Evolutionary conservation across 2,797 vertebrate genomes (phyloP).

Genomic region (Cynopterus sphinx): DNA sequence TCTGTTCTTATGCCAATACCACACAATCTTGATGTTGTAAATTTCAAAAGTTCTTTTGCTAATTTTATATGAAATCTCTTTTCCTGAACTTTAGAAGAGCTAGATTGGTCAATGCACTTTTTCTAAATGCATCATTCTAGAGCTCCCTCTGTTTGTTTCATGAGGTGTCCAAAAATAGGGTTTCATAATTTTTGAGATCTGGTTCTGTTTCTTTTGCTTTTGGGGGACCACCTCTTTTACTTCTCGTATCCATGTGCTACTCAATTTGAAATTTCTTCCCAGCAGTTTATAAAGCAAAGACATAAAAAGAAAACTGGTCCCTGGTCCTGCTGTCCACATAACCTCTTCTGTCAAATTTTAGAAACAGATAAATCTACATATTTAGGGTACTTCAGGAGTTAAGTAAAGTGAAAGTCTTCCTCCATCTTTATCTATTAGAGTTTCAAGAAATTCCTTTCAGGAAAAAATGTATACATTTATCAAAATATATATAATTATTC

Average conservation of each 20-base stretch:
- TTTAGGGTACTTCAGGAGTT: neutral
- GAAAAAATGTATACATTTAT: neutral
- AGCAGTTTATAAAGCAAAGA: neutral
- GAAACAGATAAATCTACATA: neutral
- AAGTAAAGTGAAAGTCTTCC: conserved; percentile 15
- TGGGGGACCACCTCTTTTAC: neutral
- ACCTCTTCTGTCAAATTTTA: neutral
- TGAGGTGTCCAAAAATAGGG: neutral
- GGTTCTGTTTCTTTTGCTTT: neutral
- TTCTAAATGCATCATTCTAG: neutral
- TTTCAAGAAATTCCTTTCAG: conserved; percentile 13
- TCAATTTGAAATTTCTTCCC: neutral
- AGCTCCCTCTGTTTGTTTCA: conserved; percentile 43
- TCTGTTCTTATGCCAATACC: neutral
- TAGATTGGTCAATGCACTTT: neutral
- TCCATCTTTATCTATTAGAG: neutral
- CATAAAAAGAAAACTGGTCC: neutral
- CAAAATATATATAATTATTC: neutral
- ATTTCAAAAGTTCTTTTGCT: neutral
- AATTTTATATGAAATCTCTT: neutral
- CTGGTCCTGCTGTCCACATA: neutral
- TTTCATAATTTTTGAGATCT: neutral
- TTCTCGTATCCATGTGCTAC: neutral
- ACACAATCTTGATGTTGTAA: neutral
- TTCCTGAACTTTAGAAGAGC: neutral